phyloP scores from a whole-genome alignment of 2,888 invertebrate genomes.

The Microplitis manilae region DNA sequence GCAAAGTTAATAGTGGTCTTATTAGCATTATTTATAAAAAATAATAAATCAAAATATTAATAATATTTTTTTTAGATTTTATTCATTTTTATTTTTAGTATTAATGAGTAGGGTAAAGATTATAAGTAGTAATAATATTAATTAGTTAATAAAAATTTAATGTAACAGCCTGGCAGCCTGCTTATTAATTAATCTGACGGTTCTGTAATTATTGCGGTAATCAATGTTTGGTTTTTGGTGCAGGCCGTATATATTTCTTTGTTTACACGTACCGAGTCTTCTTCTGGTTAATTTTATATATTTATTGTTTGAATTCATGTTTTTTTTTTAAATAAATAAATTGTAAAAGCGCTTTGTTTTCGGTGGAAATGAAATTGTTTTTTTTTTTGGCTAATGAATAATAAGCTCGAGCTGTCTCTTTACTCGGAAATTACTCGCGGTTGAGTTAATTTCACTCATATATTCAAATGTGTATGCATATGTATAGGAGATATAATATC shows the following conservation, averaged over 20 bases:
- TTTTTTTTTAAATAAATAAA: constrained; percentile 9
- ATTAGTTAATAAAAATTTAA: constrained; percentile 62
- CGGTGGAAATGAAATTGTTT: not conserved
- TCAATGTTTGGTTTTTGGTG: constrained; percentile 25
- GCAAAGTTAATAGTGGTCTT: constrained; percentile 55
- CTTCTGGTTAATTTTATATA: not conserved
- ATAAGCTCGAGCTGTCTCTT: not conserved
- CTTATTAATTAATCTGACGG: constrained; percentile 29
- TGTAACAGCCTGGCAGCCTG: constrained; percentile 66
- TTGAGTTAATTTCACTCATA: constrained; percentile 13
- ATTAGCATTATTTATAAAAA: constrained; percentile 47
- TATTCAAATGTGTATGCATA: constrained; percentile 1
- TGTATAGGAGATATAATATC: not conserved
- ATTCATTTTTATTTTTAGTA: constrained; percentile 47
- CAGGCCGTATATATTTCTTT: constrained; percentile 21
- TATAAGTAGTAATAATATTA: constrained; percentile 40
- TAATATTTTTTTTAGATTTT: constrained; percentile 16
- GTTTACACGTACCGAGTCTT: constrained; percentile 7
- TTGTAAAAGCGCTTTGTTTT: constrained; percentile 6
- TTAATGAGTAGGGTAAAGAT: not conserved
- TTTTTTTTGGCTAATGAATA: not conserved
- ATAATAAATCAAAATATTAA: not conserved
- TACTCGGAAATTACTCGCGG: not conserved
- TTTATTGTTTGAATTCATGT: not conserved
- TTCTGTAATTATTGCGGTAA: not conserved